Evolutionary conservation across 2,113 vertebrate genomes (phyloP).

Genomic region (Dipodomys merriami): DNA sequence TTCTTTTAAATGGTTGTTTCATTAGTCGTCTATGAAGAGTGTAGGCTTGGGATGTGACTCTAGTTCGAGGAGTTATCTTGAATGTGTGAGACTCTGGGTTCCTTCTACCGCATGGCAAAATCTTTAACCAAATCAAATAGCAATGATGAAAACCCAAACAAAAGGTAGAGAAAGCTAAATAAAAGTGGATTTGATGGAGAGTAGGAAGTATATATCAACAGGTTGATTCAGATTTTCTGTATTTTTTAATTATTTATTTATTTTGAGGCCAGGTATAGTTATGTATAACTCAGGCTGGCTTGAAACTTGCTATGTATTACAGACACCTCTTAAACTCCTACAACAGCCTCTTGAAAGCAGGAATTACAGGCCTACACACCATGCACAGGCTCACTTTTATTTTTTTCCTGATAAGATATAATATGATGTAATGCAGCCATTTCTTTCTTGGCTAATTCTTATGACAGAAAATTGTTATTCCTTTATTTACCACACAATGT

Average conservation of each 20-base stretch:
- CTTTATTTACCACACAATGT: not conserved
- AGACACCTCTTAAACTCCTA: not conserved
- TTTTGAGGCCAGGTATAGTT: too few species aligned
- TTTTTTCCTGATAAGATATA: not conserved
- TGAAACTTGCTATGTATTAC: too few species aligned
- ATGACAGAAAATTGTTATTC: not conserved
- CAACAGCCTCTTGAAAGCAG: too few species aligned
- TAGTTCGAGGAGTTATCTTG: not conserved
- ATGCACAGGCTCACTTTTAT: not conserved
- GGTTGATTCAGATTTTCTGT: too few species aligned
- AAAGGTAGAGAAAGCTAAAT: too few species aligned
- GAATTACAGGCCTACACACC: not conserved
- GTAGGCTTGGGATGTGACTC: accelerated
- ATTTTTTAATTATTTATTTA: too few species aligned
- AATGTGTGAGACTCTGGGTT: not conserved
- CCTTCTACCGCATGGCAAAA: not conserved
- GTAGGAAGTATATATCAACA: too few species aligned
- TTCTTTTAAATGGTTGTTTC: conserved; percentile 11
- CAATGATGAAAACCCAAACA: not conserved
- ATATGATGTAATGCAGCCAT: not conserved
- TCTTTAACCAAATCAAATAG: not conserved
- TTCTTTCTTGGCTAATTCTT: not conserved
- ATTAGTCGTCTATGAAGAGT: not conserved
- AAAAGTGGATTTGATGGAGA: too few species aligned
- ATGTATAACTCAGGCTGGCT: not conserved